A percentile compares a stretch with the other conserved stretches of the same genome.
phyloP scores from a whole-genome alignment of 2,113 vertebrate genomes.

The Onychorhynchus coronatus region DNA sequence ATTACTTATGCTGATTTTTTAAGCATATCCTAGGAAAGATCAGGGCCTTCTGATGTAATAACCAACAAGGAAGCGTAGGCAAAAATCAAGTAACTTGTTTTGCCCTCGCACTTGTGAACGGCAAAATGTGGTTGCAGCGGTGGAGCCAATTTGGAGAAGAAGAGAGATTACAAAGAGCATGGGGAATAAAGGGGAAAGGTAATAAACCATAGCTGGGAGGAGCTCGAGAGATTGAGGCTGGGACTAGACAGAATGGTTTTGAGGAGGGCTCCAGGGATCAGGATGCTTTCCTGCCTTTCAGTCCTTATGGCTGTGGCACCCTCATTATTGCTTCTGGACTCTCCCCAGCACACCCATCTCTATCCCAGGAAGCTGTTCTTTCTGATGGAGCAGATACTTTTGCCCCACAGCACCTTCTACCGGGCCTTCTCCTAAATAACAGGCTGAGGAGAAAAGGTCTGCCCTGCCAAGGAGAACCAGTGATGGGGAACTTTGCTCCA shows the following conservation, averaged over 20 bases:
- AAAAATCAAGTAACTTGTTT: not conserved
- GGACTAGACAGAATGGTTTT: not conserved
- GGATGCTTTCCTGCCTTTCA: not conserved
- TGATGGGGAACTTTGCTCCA: not conserved
- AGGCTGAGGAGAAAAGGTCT: not conserved
- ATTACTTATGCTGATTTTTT: not conserved
- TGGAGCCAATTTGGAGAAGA: not conserved
- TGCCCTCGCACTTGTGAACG: not conserved
- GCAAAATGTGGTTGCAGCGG: not conserved
- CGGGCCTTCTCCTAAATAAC: not conserved
- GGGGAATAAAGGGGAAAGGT: not conserved
- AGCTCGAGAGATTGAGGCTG: not conserved
- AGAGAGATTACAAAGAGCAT: not conserved
- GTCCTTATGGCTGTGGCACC: not conserved
- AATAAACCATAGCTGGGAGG: not conserved
- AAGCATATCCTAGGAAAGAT: not conserved
- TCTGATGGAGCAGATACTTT: not conserved
- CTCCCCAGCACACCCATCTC: not conserved
- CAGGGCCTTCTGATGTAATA: not conserved
- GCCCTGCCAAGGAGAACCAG: not conserved
- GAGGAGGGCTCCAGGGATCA: not conserved
- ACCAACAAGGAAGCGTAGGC: not conserved
- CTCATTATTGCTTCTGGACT: not conserved
- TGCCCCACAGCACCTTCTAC: not conserved
- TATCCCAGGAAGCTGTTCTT: not conserved